These are phyloP conservation scores for Sylvia atricapilla DNA, from an alignment of 2,113 vertebrate genomes.

Conservation along the genomic window DNA sequence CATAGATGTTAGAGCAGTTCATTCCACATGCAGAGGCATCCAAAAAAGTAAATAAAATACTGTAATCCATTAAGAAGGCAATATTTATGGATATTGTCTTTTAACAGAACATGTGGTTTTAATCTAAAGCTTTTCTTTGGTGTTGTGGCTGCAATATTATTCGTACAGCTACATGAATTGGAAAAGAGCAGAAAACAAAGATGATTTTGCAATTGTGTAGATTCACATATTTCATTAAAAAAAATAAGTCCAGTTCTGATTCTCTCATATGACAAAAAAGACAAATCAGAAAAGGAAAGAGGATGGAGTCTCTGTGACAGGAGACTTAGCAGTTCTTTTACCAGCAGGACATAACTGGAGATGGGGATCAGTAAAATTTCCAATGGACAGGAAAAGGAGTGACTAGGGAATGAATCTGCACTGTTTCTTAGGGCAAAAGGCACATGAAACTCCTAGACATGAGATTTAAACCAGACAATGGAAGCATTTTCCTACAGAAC, in stretches of 20 bases:
- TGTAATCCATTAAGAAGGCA: background rate
- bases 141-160: background rate
- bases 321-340: background rate
- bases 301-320: background rate
- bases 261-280: background rate
- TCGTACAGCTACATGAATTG: background rate
- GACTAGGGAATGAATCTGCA: background rate
- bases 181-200: background rate
- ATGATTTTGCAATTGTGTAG: background rate
- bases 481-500: background rate
- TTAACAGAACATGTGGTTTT: background rate
- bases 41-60: background rate
- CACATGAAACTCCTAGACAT: background rate
- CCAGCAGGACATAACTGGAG: background rate
- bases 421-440: background rate
- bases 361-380: background rate
- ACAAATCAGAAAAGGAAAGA: background rate
- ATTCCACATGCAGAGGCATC: background rate
- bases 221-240: background rate
- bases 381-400: background rate
- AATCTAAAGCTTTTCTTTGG: background rate
- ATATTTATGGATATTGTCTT: background rate
- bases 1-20: background rate
- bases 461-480: background rate
- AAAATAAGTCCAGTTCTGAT: background rate